Conservation (phyloP, 2,888 invertebrate species). For the Parnassius orleans region DNA sequence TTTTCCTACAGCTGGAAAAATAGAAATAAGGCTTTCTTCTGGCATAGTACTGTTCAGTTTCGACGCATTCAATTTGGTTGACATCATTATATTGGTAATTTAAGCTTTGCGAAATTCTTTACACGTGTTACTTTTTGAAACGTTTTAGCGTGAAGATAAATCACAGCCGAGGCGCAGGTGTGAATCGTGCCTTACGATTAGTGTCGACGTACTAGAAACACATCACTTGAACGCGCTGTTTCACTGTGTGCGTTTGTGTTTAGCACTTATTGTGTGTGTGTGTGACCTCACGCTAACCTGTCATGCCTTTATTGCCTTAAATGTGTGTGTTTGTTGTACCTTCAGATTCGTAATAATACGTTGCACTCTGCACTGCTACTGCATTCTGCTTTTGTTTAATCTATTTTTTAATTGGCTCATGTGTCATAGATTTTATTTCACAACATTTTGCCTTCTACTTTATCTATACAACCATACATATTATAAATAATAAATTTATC, state of each 20-base stretch:
- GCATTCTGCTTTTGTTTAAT: conserved; percentile 10
- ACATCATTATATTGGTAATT: too few relatives aligned
- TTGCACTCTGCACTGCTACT: background rate
- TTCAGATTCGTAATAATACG: background rate
- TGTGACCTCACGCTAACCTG: conserved; percentile 46
- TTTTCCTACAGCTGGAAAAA: too few relatives aligned
- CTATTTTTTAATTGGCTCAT: background rate
- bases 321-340: conserved; percentile 27
- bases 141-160: too few relatives aligned
- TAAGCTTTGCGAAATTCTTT: too few relatives aligned
- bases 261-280: conserved; percentile 41
- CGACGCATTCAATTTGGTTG: too few relatives aligned
- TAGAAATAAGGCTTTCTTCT: too few relatives aligned
- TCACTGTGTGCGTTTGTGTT: conserved; percentile 45
- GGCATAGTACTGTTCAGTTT: too few relatives aligned
- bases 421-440: background rate
- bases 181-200: conserved; percentile 18
- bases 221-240: conserved; percentile 40
- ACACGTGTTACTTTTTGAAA: too few relatives aligned
- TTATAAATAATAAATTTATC: too few relatives aligned
- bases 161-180: conserved; percentile 1
- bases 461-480: too few relatives aligned
- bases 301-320: conserved; percentile 47
- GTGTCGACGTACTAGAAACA: conserved; percentile 11
- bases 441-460: background rate